Conservation (phyloP, 2,113 vertebrate genomes). For the Engystomops pustulosus region DNA sequence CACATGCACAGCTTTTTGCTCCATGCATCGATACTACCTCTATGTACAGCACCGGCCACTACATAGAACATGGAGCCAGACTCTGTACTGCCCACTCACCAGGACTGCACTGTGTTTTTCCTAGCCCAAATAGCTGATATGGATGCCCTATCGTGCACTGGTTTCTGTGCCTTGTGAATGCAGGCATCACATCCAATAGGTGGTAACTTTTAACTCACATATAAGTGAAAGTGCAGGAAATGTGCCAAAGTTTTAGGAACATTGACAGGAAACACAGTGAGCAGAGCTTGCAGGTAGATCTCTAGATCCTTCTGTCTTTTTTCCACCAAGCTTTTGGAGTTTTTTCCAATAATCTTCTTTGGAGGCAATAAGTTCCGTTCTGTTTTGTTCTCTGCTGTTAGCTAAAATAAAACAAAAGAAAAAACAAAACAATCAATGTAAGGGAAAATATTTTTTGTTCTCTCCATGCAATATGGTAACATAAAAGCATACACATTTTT, state of each 20-base stretch:
- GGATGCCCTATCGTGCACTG: no score
- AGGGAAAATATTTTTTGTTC: no score
- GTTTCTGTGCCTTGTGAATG: not conserved
- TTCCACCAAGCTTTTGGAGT: constrained; percentile 93
- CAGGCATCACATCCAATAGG: not conserved
- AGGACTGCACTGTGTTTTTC: no score
- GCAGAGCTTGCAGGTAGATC: constrained; percentile 89
- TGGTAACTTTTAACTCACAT: constrained; percentile 79
- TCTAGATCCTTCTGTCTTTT: constrained; percentile 93
- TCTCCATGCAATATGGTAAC: no score
- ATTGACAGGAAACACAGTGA: constrained; percentile 81
- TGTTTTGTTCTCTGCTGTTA: constrained; percentile 87
- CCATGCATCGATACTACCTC: no score
- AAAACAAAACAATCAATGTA: no score
- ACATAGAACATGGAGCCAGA: no score
- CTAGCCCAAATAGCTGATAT: no score
- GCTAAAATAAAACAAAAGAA: constrained; percentile 74
- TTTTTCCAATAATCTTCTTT: constrained; percentile 98
- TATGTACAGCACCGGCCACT: no score
- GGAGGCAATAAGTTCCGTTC: constrained; percentile 91
- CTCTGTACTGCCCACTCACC: no score
- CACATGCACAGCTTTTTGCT: no score
- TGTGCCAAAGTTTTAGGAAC: constrained; percentile 83
- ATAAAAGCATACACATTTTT: no score
- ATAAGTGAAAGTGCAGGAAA: constrained; percentile 92